Base-by-base conservation (phyloP, 2,797 vertebrate genomes). In the Enteromius thamalakanensis region DNA sequence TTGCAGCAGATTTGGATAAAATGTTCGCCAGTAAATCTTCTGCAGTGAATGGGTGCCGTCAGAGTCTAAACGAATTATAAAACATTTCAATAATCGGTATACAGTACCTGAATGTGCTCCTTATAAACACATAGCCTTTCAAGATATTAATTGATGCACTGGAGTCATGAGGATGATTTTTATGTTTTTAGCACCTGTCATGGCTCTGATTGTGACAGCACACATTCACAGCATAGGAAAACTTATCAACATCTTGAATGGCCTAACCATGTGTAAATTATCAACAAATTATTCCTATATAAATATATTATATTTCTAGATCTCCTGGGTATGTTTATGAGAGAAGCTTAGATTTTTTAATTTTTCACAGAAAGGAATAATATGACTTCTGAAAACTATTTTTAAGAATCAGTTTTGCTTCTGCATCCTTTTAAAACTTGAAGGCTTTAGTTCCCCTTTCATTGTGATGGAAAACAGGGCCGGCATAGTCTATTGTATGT, bases 401-500 rank as follows among this genome's bases (percentile, higher is more conserved):
- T n/a, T 34, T 74, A 23, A 3, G 17, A 47, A 21, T 19, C 26
- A 21, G 10, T 55, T 74, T 53, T 53, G 51, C 51, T 40, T 42
- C 53, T 10, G 7, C 32, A 23, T 40, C 11, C 72, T 76, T 76
- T 40, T 58, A n/a, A 68, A 40, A 40, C 65, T 37, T 40, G 65
- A 76, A 23, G 40, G 53, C 34, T 72, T 32, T 6, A 51, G 47
- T 51, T 72, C 5, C 26, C 26, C 5, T 58, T 76, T 58, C 53
- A 58, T 58, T 76, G 51, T 76, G 58, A 58, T 53, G 29, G n/a
- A 60, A 60, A 60, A 76, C 53, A 19, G n/a, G n/a, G 23, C 55
- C 4, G 15, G n/a, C 34, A 26, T 4, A 4, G 8, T 58, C 8
- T 23, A 42, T 42, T 58, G 21, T 9, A 40, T 58, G 40, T 26